phyloP scores from a whole-genome alignment of 2,113 vertebrate species.

The Tor tambroides region DNA sequence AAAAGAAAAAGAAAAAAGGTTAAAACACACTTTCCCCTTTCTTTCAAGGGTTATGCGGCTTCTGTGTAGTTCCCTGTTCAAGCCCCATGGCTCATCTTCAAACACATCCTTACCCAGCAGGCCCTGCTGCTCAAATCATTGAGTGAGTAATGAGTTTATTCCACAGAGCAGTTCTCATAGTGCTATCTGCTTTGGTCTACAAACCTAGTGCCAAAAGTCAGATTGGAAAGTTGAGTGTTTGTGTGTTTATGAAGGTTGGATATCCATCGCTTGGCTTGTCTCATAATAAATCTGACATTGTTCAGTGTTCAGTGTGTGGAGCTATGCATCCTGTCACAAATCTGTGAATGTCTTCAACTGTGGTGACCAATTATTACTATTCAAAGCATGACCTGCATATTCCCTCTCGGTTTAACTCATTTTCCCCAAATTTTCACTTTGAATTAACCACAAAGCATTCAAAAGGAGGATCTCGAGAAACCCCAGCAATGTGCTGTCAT shows the following conservation, averaged over 20 bases:
- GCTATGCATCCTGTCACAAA: neutral
- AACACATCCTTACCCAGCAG: conserved; percentile 56
- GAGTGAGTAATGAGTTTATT: conserved; percentile 72
- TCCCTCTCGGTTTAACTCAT: neutral
- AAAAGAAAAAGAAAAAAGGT: neutral
- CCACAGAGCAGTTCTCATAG: conserved; percentile 72
- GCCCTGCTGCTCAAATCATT: conserved; percentile 75
- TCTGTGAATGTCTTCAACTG: conserved; percentile 10
- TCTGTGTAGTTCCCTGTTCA: neutral
- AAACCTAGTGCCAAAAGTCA: conserved; percentile 6
- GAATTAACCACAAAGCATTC: neutral
- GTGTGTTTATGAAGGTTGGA: conserved; percentile 14
- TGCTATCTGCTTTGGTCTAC: conserved; percentile 66
- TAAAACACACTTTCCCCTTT: neutral
- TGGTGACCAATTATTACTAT: conserved; percentile 3
- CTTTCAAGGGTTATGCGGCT: neutral
- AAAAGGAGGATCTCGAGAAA: neutral
- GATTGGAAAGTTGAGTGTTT: conserved; percentile 24
- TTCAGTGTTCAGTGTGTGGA: conserved; percentile 19
- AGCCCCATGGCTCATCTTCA: conserved; percentile 35
- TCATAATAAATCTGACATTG: conserved; percentile 20
- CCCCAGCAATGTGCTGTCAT: conserved; percentile 61
- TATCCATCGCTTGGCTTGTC: conserved; percentile 49
- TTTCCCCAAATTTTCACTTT: neutral
- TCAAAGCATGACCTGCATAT: conserved; percentile 5